Base-by-base conservation (phyloP, 1,140 invertebrate genomes). In the Acromyrmex echinatior region DNA sequence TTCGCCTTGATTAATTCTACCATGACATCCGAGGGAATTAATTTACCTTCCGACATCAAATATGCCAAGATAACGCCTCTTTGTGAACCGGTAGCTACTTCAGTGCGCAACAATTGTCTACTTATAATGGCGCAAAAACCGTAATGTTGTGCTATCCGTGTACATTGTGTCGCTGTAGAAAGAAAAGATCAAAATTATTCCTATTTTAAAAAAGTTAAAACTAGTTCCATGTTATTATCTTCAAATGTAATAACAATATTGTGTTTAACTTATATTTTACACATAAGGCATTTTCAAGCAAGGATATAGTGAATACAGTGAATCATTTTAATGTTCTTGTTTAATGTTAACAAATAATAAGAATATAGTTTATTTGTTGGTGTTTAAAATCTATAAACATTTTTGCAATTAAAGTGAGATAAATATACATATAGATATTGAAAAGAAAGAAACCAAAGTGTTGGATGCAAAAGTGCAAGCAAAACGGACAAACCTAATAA, bases 1-100 rank as follows among this genome's bases (percentile, higher is more conserved):
- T 31, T 90, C 0, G 12, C 25, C 12, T 86, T 76, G 16, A 92
- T 87, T 18, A 92, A 18, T n/a, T 92, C 87, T 6, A 92, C 5
- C 25, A 92, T 10, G 16, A 92, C 18, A 18, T 86, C 39, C 4
- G 81, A 6, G 49, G 92, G 92, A 4, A 92, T 31, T 18, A 87
- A 9, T 49, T 77, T 85, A 28, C 63, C 82, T 6, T 86, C 31
- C 0, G 90, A 88, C 60, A 92, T 84, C 10, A 90, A 49, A 10
- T 74, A 70, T 3, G 90, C 91, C 31, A 92, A 10, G 2, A 51
- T 56, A 9, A 88, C 12, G 0, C 88, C 91, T 56, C 63, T 82
- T 6, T 84, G 77, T 0, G 91, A 66, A 6, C 84, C 49, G 2
- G 45, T 81, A 1, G 39, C 1, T 14, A 92, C 9, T 35, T 92